Conservation (phyloP, 2,113 vertebrate species). For the Columbina picui region DNA sequence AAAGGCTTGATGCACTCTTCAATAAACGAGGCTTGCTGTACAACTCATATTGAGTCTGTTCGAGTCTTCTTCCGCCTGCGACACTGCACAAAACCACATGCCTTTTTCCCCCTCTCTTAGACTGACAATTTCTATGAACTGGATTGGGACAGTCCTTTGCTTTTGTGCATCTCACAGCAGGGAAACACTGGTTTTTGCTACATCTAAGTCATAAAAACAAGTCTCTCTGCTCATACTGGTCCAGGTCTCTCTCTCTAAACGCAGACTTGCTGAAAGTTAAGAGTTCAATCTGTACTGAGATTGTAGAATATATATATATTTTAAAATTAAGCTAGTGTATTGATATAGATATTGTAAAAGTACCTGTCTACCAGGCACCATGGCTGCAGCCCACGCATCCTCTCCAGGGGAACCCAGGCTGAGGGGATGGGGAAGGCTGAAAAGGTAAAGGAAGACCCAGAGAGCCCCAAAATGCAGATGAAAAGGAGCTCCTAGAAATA, state of each 20-base stretch:
- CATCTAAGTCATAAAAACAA: neutral
- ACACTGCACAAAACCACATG: neutral
- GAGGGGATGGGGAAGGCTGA: neutral
- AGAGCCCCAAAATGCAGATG: accelerated
- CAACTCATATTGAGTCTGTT: no score
- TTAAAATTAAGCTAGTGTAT: no score
- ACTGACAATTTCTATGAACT: neutral
- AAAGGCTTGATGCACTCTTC: no score
- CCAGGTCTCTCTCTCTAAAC: no score
- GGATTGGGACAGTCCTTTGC: neutral
- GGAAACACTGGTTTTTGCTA: neutral
- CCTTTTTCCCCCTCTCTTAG: neutral
- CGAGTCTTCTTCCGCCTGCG: no score
- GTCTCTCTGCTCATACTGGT: neutral
- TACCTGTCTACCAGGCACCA: no score
- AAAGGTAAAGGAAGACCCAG: neutral
- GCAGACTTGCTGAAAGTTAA: no score
- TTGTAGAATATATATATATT: no score
- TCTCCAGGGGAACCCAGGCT: accelerated
- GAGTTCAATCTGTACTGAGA: no score
- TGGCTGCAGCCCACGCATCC: accelerated
- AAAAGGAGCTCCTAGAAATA: neutral
- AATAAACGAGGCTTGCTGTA: no score
- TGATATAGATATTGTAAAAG: no score
- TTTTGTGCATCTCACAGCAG: neutral